Percentiles rank a stretch among this genome's conserved stretches.
phyloP scores from a whole-genome alignment of 1,140 invertebrate species.

The Hycleus cichorii region DNA sequence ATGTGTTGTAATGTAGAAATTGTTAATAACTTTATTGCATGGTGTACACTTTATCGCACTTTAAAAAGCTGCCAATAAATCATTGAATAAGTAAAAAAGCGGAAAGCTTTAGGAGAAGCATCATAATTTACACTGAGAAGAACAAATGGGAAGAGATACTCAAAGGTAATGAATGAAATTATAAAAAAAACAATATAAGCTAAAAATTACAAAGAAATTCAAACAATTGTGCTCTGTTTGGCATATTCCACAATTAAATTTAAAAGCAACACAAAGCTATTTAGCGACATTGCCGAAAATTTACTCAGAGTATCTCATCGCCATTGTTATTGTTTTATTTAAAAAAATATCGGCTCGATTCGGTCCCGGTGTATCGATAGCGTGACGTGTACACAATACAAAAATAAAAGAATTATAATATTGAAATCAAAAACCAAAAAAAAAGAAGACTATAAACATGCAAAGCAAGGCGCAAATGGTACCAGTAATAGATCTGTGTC shows the following conservation, averaged over 20 bases:
- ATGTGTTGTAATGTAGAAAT: conserved; percentile 15
- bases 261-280: not conserved
- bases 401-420: conserved; percentile 1
- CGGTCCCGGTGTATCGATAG: not conserved
- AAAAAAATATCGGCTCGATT: not conserved
- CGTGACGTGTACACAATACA: conserved; percentile 23
- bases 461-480: conserved; percentile 59
- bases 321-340: not conserved
- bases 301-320: not conserved
- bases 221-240: not conserved
- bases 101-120: conserved; percentile 12
- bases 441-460: conserved; percentile 44
- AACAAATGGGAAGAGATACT: not conserved
- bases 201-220: not conserved
- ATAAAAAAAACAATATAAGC: not conserved
- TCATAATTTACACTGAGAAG: conserved; percentile 5
- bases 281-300: not conserved
- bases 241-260: not conserved
- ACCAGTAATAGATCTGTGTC: conserved; percentile 86
- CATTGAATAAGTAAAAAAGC: not conserved
- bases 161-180: not conserved
- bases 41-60: conserved; percentile 10
- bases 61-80: conserved; percentile 7
- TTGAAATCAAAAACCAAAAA: not conserved
- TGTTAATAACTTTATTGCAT: conserved; percentile 5